These are phyloP conservation scores for Sinosuthora webbiana DNA, from an alignment of 2,113 vertebrate species.

Conservation along the genomic window DNA sequence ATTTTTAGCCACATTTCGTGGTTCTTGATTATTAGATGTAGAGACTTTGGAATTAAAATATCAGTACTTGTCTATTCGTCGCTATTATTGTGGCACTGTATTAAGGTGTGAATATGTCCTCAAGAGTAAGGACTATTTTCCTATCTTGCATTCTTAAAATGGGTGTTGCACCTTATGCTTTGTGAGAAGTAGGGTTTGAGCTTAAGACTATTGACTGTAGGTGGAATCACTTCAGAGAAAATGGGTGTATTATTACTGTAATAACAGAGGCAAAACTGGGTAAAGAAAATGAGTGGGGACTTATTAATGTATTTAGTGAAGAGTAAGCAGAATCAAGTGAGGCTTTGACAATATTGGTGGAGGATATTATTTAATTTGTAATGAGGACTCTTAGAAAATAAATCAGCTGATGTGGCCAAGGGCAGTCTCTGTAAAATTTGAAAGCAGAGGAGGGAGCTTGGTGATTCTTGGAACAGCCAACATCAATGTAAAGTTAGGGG, in stretches of 20 bases:
- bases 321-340: slow-evolving; percentile 33
- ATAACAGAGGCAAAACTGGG: neutral
- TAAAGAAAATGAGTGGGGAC: neutral
- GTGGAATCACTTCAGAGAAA: neutral
- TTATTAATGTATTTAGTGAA: slow-evolving; percentile 30
- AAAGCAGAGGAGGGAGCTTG: neutral
- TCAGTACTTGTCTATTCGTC: neutral
- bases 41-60: neutral
- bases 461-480: neutral
- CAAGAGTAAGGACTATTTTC: neutral
- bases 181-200: neutral
- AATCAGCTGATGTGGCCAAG: neutral
- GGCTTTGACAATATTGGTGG: neutral
- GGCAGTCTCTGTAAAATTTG: neutral
- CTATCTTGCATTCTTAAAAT: neutral
- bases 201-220: neutral
- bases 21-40: neutral
- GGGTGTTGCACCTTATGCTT: neutral
- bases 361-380: slow-evolving; percentile 25
- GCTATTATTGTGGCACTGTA: neutral
- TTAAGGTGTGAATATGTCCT: neutral
- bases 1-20: neutral
- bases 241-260: neutral
- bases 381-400: neutral
- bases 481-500: neutral